Base-by-base conservation (phyloP, 2,888 invertebrate species). In the Hirtodrosophila alboralis region DNA sequence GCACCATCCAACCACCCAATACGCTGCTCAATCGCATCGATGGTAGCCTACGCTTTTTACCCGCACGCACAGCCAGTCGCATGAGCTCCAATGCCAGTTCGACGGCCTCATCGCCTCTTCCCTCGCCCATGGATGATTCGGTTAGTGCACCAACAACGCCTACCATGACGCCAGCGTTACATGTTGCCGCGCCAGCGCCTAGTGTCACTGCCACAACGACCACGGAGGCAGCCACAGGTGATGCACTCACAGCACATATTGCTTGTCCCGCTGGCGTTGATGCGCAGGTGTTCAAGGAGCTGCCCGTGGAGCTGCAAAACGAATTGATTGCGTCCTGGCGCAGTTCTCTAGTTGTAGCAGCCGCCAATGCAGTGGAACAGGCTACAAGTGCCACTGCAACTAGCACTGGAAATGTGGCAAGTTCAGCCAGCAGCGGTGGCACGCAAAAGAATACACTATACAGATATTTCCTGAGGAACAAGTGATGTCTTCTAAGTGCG, bases 301-400 rank as follows among this genome's bases (percentile, higher is more conserved):
- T 96, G 69, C 95, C 95, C 0, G 90, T 92, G 21, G 94, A 95
- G 43, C 92, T 95, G 89, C 95, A 95, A 88, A 93, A 94, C 76
- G 95, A 95, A 88, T 90, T 95, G 14, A 93, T 94, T 87, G 91
- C 92, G n/a, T 93, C 94, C 84, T 94, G 94, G 93, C 84, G 89
- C 44, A 89, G 75, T 38, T 90, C 88, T 10, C 57, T 90, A 30
- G 86, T 88, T 8, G 86, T 89, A n/a, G 89, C 89, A 12, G 87
- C 84, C 13, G 69, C 75, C 13, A 75, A 59, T 37, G 75, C 71
- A 0, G 69, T 79, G 18, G 77, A 79, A n/a, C 67, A 85, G 43
- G 56, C 83, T n/a, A 56, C 74, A 4, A 57, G 52, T 1, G 68
- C 59, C 36, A 27, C 56, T 1, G 68, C 59, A 36, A 27, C 56